Conservation (phyloP, 2,797 vertebrate genomes). For the Poeciliopsis turneri region DNA sequence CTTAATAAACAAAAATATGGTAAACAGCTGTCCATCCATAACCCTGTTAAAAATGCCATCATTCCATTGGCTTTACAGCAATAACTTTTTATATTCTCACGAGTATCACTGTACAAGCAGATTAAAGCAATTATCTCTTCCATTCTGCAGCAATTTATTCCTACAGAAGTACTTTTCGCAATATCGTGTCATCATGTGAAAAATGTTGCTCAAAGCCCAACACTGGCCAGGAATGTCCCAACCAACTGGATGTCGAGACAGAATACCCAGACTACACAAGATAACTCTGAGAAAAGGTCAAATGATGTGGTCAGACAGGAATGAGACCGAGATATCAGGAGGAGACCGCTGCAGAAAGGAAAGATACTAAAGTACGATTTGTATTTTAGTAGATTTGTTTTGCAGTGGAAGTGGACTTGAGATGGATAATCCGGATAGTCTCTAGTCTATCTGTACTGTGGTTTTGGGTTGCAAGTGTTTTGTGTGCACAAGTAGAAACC, state of each 20-base stretch:
- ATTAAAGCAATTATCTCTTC: constrained; percentile 13
- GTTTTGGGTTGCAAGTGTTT: background rate
- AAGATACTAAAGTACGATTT: background rate
- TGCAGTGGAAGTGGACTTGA: background rate
- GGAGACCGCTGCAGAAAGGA: background rate
- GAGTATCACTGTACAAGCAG: constrained; percentile 30
- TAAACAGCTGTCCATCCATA: background rate
- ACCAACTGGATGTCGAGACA: constrained; percentile 30
- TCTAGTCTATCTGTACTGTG: background rate
- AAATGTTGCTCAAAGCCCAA: constrained; percentile 20
- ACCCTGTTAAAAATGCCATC: background rate
- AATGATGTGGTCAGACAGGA: constrained; percentile 1
- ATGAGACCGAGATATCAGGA: background rate
- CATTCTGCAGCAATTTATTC: background rate
- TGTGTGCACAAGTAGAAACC: background rate
- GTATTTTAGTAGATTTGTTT: background rate
- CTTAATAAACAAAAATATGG: background rate
- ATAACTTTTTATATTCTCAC: constrained; percentile 5
- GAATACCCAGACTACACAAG: constrained; percentile 25
- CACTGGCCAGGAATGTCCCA: constrained; percentile 31
- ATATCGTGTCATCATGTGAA: constrained; percentile 18
- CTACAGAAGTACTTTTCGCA: constrained; percentile 7
- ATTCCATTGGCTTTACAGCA: background rate
- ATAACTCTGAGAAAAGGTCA: constrained; percentile 35
- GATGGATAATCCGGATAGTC: background rate